phyloP scores from a whole-genome alignment of 2,888 invertebrate species.

The Tanytarsus gracilentus region DNA sequence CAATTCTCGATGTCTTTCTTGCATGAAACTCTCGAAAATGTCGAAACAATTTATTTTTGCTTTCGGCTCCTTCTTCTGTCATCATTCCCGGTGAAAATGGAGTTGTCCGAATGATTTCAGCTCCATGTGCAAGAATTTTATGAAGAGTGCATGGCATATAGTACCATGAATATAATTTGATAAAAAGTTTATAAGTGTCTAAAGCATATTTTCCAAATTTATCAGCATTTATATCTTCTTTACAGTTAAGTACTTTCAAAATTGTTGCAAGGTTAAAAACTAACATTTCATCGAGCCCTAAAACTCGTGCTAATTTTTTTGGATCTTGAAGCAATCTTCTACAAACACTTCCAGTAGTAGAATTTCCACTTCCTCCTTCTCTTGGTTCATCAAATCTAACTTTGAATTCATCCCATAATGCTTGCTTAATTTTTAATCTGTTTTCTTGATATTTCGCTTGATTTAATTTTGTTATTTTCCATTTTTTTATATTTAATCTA shows the following conservation, averaged over 20 bases:
- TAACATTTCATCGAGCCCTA: not conserved
- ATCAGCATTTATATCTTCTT: not conserved
- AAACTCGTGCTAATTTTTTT: not conserved
- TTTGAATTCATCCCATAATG: not conserved
- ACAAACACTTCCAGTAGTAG: not conserved
- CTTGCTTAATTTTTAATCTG: not conserved
- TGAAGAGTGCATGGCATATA: not conserved
- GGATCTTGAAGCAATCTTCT: not conserved
- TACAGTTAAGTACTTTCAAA: not conserved
- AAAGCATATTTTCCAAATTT: not conserved
- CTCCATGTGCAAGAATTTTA: not conserved
- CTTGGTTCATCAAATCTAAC: not conserved
- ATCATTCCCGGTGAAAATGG: not conserved
- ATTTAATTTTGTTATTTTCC: not conserved
- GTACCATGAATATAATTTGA: not conserved
- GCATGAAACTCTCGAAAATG: not conserved
- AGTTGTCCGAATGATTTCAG: not conserved
- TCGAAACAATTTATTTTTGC: not conserved
- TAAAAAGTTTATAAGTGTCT: not conserved
- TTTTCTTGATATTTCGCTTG: not conserved
- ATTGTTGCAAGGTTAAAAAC: not conserved
- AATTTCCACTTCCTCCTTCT: not conserved
- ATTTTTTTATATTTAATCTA: not conserved
- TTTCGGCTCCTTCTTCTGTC: not conserved
- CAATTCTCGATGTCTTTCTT: not conserved